Base-by-base conservation (phyloP, 2,797 vertebrate species). In the Hemibagrus guttatus region DNA sequence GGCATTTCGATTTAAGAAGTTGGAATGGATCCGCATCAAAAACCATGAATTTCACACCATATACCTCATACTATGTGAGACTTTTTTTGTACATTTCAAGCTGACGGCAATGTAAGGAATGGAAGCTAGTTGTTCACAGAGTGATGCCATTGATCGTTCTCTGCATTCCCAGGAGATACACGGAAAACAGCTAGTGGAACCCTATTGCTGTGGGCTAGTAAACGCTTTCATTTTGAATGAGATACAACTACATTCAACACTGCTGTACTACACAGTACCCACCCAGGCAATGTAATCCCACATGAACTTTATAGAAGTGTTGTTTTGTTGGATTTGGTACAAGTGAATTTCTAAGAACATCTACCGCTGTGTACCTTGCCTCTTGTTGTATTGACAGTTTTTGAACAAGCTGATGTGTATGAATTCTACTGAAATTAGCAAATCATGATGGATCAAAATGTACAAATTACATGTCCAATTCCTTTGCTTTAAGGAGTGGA, bases 101-200 rank as follows among this genome's bases (percentile, higher is more conserved):
- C 71, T 64, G 56, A 72, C 23, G 19, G 72, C 19, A 52, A 26
- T 46, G 81, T 46, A 19, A 59, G 26, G 8, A 56, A 39, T 76
- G 31, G 23, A 63, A 6, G 61, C 49, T 31, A 58, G 35, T n/a
- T 83, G 72, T 78, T 76, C 81, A 56, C 52, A 68, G 21, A 56
- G 17, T 49, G 86, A 68, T 54, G 81, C 59, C 86, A 79, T 59
- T 84, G 81, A 83, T 84, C 63, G 31, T 54, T 14, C 68, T 78
- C 52, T 26, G 56, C 58, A 49, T 46, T 75, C 56, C 58, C 80
- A 66, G 11, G 49, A 78, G 71, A 83, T 83, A 78, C 31, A 26
- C 16, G 28, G 49, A 79, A 68, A 69, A 71, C 63, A 71, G 59
- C 39, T 58, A 79, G 39, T 21, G 68, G 42, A 72, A 61, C 35